A percentile compares a stretch with the other conserved stretches of the same genome.
These are phyloP conservation scores for Hyperopisus bebe DNA, from an alignment of 2,113 vertebrate genomes.

Conservation along the genomic window DNA sequence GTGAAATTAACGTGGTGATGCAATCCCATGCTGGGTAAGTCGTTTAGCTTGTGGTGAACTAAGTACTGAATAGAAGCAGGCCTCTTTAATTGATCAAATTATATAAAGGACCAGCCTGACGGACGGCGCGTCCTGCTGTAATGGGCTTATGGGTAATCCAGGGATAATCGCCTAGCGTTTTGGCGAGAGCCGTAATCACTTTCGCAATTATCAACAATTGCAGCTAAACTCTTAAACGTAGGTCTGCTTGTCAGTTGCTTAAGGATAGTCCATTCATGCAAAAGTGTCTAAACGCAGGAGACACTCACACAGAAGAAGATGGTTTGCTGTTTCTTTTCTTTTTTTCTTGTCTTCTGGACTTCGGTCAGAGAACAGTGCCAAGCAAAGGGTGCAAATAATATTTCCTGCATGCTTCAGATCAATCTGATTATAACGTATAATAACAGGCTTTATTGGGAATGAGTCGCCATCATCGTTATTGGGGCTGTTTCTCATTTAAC, in stretches of 20 bases:
- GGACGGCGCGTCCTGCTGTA: neutral
- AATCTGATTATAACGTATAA: neutral
- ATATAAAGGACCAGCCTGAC: neutral
- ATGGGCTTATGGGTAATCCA: neutral
- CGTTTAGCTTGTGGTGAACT: neutral
- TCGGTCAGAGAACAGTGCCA: neutral
- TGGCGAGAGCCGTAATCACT: constrained; percentile 1
- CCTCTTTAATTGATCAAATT: constrained; percentile 6
- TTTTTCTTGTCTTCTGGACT: neutral
- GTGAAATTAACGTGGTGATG: neutral
- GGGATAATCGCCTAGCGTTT: neutral
- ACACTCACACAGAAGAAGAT: neutral
- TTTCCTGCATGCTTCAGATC: neutral
- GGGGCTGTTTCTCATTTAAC: neutral
- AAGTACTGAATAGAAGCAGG: neutral
- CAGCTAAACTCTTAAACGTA: neutral
- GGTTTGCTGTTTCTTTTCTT: neutral
- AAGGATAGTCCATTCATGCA: neutral
- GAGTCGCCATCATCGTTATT: neutral
- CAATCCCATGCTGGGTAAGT: neutral
- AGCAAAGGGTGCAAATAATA: neutral
- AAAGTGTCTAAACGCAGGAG: neutral
- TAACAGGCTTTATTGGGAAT: neutral
- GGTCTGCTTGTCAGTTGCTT: neutral
- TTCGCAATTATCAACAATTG: constrained; percentile 1